Evolutionary conservation across 2,113 vertebrate species (phyloP).

Genomic region (Labeo rohita): DNA sequence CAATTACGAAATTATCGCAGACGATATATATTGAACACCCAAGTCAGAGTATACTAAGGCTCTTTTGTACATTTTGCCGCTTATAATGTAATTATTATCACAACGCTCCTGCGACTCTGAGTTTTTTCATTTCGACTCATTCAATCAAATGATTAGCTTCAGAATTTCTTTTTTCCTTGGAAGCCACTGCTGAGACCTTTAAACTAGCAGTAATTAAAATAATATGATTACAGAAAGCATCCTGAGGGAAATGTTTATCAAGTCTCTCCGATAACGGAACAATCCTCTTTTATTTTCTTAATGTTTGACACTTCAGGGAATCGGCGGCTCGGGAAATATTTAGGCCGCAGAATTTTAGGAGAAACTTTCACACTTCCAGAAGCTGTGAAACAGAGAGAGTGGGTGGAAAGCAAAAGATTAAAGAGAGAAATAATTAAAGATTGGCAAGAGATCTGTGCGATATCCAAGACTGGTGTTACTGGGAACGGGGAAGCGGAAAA

Average conservation of each 20-base stretch:
- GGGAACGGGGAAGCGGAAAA: background rate
- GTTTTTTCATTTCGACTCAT: background rate
- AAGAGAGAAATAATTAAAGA: slow-evolving; percentile 20
- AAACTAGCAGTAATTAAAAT: slow-evolving; percentile 9
- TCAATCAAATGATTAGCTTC: background rate
- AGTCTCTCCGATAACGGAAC: background rate
- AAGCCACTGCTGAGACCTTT: background rate
- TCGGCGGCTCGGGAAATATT: background rate
- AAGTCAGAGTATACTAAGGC: background rate
- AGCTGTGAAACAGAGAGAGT: background rate
- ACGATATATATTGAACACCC: too few species aligned
- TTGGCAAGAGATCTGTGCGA: background rate
- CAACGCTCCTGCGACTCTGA: background rate
- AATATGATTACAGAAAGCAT: background rate
- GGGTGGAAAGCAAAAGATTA: background rate
- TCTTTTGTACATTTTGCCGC: background rate
- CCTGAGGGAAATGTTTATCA: background rate
- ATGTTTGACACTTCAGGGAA: background rate
- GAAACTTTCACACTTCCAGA: slow-evolving; percentile 26
- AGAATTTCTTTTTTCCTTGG: background rate
- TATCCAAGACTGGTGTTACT: background rate
- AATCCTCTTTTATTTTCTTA: background rate
- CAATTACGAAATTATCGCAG: too few species aligned
- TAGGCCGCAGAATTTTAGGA: background rate
- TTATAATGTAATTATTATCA: background rate